Evolutionary conservation across 2,113 vertebrate species (phyloP).

Genomic region (Sinosuthora webbiana): DNA sequence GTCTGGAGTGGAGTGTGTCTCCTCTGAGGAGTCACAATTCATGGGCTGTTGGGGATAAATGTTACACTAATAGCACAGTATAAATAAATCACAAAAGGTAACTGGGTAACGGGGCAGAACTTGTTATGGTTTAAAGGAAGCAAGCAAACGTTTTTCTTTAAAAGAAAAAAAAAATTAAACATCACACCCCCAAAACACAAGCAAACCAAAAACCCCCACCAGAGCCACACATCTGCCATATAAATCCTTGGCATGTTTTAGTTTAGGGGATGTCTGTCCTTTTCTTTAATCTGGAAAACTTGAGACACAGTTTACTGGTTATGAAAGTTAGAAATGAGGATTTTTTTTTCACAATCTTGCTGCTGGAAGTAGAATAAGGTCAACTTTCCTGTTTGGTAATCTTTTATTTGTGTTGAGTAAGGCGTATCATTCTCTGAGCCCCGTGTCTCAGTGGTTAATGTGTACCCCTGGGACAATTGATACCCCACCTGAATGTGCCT

Average conservation of each 20-base stretch:
- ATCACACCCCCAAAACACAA: background rate
- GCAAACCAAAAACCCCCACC: background rate
- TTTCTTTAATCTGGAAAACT: background rate
- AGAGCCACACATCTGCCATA: background rate
- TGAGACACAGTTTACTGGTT: background rate
- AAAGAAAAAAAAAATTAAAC: background rate
- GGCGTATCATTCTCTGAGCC: background rate
- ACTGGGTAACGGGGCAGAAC: background rate
- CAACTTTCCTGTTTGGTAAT: conserved; percentile 29
- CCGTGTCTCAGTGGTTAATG: background rate
- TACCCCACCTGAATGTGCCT: background rate
- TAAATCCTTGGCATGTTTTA: background rate
- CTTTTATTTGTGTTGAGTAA: conserved; percentile 21
- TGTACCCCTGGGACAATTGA: background rate
- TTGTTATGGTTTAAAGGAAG: background rate
- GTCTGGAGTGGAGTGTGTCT: background rate
- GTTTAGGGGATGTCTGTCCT: background rate
- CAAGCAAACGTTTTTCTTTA: background rate
- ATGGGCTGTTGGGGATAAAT: background rate
- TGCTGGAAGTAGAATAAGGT: background rate
- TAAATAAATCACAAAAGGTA: background rate
- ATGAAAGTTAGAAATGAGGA: background rate
- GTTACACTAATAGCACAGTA: background rate
- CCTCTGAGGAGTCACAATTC: background rate
- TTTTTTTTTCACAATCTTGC: background rate